phyloP scores from a whole-genome alignment of 1,140 invertebrate species.

The Neodiprion pinetum region DNA sequence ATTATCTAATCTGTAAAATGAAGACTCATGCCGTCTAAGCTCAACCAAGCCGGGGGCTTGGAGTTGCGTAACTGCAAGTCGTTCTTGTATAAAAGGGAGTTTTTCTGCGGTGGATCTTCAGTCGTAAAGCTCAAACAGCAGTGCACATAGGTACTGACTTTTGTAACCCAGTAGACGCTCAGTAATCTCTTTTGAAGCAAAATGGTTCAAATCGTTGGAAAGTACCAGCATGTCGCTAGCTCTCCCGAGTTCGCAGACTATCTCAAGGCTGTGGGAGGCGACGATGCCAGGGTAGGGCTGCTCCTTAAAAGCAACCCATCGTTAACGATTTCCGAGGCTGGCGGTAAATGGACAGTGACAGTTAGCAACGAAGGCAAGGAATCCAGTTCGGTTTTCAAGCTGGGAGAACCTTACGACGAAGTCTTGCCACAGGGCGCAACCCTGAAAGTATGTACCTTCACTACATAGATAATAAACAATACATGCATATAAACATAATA shows the following conservation, averaged over 20 bases:
- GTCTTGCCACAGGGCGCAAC: slow-evolving; percentile 45
- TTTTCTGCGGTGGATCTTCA: too few relatives aligned
- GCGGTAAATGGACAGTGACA: slow-evolving; percentile 45
- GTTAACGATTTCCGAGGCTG: slow-evolving; percentile 43
- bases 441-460: slow-evolving; percentile 44
- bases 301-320: slow-evolving; percentile 42
- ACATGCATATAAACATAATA: background rate
- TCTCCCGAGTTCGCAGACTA: slow-evolving; percentile 54
- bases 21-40: background rate
- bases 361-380: slow-evolving; percentile 46
- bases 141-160: too few relatives aligned
- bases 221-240: slow-evolving; percentile 51
- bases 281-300: slow-evolving; percentile 35
- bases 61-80: background rate
- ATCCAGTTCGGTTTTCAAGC: slow-evolving; percentile 44
- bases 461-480: slow-evolving; percentile 3
- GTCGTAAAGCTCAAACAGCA: too few relatives aligned
- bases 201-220: slow-evolving; percentile 53
- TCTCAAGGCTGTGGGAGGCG: slow-evolving; percentile 42
- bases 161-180: too few relatives aligned
- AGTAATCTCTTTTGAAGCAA: background rate
- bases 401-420: slow-evolving; percentile 53
- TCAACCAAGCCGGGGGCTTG: too few relatives aligned
- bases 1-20: background rate
- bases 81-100: background rate